Evolutionary conservation across 2,113 vertebrate species (phyloP), one percentile per base, ranked within the genome.

Genomic region (Pyrgilauda ruficollis): DNA sequence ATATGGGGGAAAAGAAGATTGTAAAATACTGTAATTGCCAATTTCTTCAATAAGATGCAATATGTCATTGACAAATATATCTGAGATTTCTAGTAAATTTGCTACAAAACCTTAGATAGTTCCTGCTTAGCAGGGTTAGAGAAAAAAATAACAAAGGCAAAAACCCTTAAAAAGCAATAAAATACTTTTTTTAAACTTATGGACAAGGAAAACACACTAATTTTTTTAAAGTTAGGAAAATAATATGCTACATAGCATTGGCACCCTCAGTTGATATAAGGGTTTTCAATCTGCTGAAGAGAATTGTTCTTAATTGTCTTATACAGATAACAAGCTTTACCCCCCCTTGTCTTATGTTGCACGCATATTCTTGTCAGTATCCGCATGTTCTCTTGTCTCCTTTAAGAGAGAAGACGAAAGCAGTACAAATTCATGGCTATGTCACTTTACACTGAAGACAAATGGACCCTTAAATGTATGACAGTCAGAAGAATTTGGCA

Each of bases 401-500:
- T 76, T 80, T 88, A 83, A 90, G n/a, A 84, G 18, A 53, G 17
- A 61, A 75, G 24, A 64, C 3, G 7, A 83, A 94, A 56, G 15
- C 15, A 43, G 26, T 35, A 72, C 9, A 80, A 90, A 85, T 76
- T 76, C n/a, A 58, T 76, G 76, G 37, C 67, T 83, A 49, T 49
- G 39, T 69, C 70, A 61, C 58, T 79, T 84, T 58, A 30, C 56
- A 33, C 41, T 1, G 1, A 58, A 73, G 70, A 92, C 20, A 76
- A 96, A 90, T 73, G 50, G 63, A 90, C 50, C 20, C 88, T 95
- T 83, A 94, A 85, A 80, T 85, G 22, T 58, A 69, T 61, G 72
- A 80, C 37, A 79, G 58, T 47, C 26, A 84, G 35, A 82, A 91
- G 53, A 90, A 87, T 83, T 64, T 88, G 49, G 20, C 67, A 88